A percentile compares a stretch with the other conserved stretches of the same genome.
These are phyloP conservation scores for Aphelenchoides avenae DNA, from an alignment of 1,140 invertebrate species.

Conservation along the genomic window DNA sequence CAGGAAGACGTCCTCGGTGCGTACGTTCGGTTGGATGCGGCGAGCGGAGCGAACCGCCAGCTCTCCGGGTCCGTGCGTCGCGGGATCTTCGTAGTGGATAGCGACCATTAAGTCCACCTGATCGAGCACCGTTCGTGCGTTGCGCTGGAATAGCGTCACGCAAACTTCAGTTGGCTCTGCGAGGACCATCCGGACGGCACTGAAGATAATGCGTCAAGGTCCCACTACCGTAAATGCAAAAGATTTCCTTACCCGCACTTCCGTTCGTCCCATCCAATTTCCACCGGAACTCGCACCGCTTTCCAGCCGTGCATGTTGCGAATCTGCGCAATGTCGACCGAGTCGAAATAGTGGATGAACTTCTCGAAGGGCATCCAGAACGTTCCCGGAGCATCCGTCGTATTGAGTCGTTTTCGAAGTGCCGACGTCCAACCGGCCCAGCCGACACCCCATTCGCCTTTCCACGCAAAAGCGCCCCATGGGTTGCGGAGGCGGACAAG, in stretches of 20 bases:
- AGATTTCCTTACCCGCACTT: constrained; percentile 37
- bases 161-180: constrained; percentile 91
- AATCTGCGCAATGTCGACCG: constrained; percentile 97
- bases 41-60: constrained; percentile 64
- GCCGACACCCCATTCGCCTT: constrained; percentile 87
- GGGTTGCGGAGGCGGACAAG: constrained; percentile 86
- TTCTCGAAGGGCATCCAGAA: constrained; percentile 98
- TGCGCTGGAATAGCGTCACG: constrained; percentile 91
- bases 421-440: constrained; percentile 78
- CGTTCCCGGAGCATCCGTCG: constrained; percentile 77
- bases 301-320: constrained; percentile 73
- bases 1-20: constrained; percentile 81
- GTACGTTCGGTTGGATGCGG: constrained; percentile 70
- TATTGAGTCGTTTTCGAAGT: constrained; percentile 71
- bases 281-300: constrained; percentile 79
- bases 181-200: constrained; percentile 79
- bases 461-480: constrained; percentile 96
- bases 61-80: constrained; percentile 33
- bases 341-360: constrained; percentile 81
- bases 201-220: constrained; percentile 66
- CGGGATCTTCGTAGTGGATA: constrained; percentile 40
- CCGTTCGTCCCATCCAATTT: constrained; percentile 49
- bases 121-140: constrained; percentile 64
- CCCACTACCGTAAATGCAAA: not conserved
- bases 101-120: too few species aligned